Base-by-base conservation (phyloP, 2,113 vertebrate genomes). In the Numenius arquata region DNA sequence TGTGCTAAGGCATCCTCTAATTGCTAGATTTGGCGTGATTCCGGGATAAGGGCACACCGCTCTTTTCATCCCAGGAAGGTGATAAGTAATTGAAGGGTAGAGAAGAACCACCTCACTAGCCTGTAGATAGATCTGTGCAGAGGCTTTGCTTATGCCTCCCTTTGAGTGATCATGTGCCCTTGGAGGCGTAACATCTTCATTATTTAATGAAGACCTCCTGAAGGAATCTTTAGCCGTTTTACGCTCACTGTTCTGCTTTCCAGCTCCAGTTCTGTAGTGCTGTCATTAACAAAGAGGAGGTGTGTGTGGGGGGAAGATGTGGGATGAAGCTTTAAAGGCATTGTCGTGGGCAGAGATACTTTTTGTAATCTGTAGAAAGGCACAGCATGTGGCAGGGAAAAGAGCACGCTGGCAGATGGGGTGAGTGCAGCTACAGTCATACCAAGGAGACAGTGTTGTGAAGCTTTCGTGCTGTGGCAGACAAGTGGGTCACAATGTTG, bases 351-450 rank as follows among this genome's bases (percentile, higher is more conserved):
- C 80, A 96, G 76, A 68, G 61, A 43, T 19, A 20, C 63, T 81
- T 95, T 82, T 88, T 83, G 65, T 90, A 45, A 88, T 94, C 90
- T 92, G 53, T 77, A 38, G 92, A 62, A 90, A 90, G 92, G 8
- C 80, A 71, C 68, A 90, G 83, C 80, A 22, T 78, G 88, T 89
- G 89, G 83, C 90, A 93, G 86, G 85, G 77, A 89, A 94, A 89
- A 85, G 77, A 95, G 85, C 72, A n/a, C 0, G 2, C 43, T 90
- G 86, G 73, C 96, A 96, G 94, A 91, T 92, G 90, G 93, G 82
- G 78, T 48, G 88, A 85, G 27, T 47, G 70, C 71, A 85, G 80
- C 83, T 88, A 52, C 56, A 61, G 58, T 53, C 29, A 10, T 65
- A 40, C 80, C 76, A 61, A 32, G 83, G 61, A 84, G 73, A 56